Conservation (phyloP, 1,140 invertebrate species). For the Dendroctonus ponderosae region DNA sequence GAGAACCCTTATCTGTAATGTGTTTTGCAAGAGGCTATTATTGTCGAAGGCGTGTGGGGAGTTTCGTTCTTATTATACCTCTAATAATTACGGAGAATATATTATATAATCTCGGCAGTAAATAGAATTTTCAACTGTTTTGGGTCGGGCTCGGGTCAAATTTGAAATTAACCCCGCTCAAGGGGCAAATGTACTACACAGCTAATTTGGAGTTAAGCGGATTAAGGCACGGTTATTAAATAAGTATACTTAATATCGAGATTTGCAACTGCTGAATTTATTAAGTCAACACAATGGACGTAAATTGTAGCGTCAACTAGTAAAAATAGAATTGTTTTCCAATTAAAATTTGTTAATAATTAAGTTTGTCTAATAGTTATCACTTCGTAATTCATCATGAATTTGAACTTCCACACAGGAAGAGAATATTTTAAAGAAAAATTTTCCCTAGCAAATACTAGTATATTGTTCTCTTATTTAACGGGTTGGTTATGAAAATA, state of each 20-base stretch:
- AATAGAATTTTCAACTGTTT: constrained; percentile 22
- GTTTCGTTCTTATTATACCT: constrained; percentile 14
- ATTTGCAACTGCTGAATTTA: too few relatives aligned
- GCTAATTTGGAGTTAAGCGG: constrained; percentile 12
- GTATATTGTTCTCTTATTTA: too few relatives aligned
- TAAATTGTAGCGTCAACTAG: too few relatives aligned
- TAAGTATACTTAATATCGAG: background rate
- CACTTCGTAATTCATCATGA: too few relatives aligned
- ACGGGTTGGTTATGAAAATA: too few relatives aligned
- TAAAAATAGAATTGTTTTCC: too few relatives aligned
- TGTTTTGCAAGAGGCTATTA: constrained; percentile 21
- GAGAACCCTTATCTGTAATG: constrained; percentile 18
- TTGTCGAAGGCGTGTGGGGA: constrained; percentile 12
- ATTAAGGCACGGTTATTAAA: constrained; percentile 8
- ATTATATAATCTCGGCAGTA: constrained; percentile 34
- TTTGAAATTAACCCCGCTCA: constrained; percentile 16
- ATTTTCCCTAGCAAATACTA: too few relatives aligned
- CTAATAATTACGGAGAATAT: constrained; percentile 18
- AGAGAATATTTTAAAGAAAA: too few relatives aligned
- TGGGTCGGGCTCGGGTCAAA: constrained; percentile 11
- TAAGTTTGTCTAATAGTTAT: too few relatives aligned
- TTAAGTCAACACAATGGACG: too few relatives aligned
- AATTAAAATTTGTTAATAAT: too few relatives aligned
- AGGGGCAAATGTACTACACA: background rate
- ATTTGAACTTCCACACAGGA: too few relatives aligned